A percentile compares a stretch with the other conserved stretches of the same genome.
These are phyloP conservation scores for Catostylus mosaicus DNA, from an alignment of 30 jellyfish, hydroid and myxozoan species.

Conservation along the genomic window DNA sequence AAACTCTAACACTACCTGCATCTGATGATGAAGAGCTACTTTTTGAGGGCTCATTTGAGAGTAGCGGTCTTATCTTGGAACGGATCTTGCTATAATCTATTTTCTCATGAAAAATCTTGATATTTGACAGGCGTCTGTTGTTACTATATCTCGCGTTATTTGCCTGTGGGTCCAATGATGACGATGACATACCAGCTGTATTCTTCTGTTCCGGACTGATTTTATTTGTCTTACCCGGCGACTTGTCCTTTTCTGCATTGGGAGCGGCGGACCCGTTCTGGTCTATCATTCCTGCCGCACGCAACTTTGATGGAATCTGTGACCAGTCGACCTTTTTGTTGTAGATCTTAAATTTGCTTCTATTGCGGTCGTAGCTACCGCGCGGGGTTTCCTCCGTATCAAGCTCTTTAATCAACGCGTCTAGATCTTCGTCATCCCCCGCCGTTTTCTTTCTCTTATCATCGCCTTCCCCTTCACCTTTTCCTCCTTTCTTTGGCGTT, in stretches of 20 bases:
- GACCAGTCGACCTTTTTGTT: constrained; percentile 80
- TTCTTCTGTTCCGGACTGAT: constrained; percentile 41
- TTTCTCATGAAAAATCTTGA: constrained; percentile 46
- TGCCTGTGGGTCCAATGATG: neutral
- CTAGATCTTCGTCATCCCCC: constrained; percentile 22
- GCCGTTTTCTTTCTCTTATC: constrained; percentile 1
- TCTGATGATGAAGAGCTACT: neutral
- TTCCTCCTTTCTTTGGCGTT: neutral
- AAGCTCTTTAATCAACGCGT: constrained; percentile 33
- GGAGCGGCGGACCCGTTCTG: neutral
- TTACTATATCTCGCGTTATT: neutral
- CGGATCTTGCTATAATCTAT: constrained; percentile 38
- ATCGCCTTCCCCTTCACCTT: neutral
- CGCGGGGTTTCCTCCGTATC: constrained; percentile 51
- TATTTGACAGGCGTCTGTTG: constrained; percentile 30
- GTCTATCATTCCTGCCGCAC: constrained; percentile 58
- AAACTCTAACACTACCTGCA: constrained; percentile 19
- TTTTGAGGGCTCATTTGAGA: constrained; percentile 9
- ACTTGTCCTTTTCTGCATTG: neutral
- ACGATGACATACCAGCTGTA: neutral
- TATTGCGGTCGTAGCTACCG: constrained; percentile 21
- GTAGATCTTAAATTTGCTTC: constrained; percentile 42
- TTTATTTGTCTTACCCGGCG: constrained; percentile 26
- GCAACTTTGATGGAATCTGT: constrained; percentile 73
- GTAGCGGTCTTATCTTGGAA: constrained; percentile 17